Evolutionary conservation across 1,140 invertebrate genomes (phyloP).

Genomic region (Penaeus japonicus): DNA sequence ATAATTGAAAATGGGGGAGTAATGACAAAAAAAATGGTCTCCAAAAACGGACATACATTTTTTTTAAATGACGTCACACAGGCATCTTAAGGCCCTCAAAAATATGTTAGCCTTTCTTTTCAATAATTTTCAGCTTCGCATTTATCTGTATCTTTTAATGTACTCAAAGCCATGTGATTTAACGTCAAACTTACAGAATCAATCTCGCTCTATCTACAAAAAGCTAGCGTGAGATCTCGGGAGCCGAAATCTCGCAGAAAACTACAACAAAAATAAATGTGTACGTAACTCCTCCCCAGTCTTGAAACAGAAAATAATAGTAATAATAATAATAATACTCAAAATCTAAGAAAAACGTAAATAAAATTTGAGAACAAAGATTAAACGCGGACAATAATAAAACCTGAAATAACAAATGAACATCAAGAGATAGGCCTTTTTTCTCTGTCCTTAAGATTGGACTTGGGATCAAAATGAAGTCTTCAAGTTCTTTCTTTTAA

Average conservation of each 20-base stretch:
- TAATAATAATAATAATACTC: not conserved
- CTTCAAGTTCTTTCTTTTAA: conserved; percentile 16
- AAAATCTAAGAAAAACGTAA: not conserved
- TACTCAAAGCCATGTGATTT: not conserved
- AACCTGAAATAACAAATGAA: not conserved
- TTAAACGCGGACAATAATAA: not conserved
- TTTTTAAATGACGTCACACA: too few species aligned
- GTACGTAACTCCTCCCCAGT: conserved; percentile 21
- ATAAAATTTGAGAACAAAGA: conserved; percentile 7
- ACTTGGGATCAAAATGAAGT: conserved; percentile 48
- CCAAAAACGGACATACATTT: too few species aligned
- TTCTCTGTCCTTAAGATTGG: not conserved
- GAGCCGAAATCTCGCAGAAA: not conserved
- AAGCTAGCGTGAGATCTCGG: not conserved
- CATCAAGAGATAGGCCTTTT: not conserved
- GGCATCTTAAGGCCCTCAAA: not conserved
- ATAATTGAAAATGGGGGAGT: too few species aligned
- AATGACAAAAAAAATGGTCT: too few species aligned
- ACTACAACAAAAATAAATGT: conserved; percentile 1
- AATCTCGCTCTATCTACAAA: not conserved
- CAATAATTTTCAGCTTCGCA: not conserved
- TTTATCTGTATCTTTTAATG: conserved; percentile 41
- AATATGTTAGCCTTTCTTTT: not conserved
- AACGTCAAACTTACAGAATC: not conserved
- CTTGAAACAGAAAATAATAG: conserved; percentile 33